phyloP scores from a whole-genome alignment of 2,113 vertebrate species.

The Nannobrachium achirus region DNA sequence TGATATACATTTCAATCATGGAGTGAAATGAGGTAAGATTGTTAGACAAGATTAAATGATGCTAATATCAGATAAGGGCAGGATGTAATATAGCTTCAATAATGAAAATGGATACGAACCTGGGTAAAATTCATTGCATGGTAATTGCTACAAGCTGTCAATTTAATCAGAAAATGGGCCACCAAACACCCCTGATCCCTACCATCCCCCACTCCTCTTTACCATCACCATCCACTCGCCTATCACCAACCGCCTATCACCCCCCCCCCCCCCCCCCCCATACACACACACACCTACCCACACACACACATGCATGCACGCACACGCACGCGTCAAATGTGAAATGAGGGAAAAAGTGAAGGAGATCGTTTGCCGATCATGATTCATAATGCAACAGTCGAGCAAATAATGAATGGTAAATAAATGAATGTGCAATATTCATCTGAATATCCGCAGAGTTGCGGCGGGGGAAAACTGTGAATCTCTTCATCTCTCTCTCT shows the following conservation, averaged over 20 bases:
- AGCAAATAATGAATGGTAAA: constrained; percentile 47
- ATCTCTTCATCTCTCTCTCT: constrained; percentile 40
- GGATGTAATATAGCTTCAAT: constrained; percentile 57
- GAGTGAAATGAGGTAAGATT: constrained; percentile 67
- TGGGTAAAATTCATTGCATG: constrained; percentile 24
- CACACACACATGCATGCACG: no score
- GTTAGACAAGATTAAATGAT: constrained; percentile 71
- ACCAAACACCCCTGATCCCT: neutral
- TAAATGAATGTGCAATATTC: constrained; percentile 33
- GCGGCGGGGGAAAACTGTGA: constrained; percentile 31
- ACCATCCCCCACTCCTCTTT: neutral
- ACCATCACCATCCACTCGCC: constrained; percentile 2
- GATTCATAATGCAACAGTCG: constrained; percentile 36
- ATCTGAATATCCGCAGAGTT: constrained; percentile 25
- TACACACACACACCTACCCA: neutral
- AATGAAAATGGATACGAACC: constrained; percentile 52
- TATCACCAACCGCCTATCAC: constrained; percentile 8
- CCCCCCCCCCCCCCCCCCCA: neutral
- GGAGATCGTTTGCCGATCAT: constrained; percentile 5
- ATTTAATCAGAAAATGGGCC: constrained; percentile 45
- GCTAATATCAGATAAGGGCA: constrained; percentile 62
- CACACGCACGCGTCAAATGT: neutral
- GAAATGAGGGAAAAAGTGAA: neutral
- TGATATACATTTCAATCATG: constrained; percentile 62
- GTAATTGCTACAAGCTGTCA: constrained; percentile 45